A percentile compares a stretch with the other conserved stretches of the same genome.
Evolutionary conservation across 2,113 vertebrate genomes (phyloP).

Genomic region (Amphiprion percula): DNA sequence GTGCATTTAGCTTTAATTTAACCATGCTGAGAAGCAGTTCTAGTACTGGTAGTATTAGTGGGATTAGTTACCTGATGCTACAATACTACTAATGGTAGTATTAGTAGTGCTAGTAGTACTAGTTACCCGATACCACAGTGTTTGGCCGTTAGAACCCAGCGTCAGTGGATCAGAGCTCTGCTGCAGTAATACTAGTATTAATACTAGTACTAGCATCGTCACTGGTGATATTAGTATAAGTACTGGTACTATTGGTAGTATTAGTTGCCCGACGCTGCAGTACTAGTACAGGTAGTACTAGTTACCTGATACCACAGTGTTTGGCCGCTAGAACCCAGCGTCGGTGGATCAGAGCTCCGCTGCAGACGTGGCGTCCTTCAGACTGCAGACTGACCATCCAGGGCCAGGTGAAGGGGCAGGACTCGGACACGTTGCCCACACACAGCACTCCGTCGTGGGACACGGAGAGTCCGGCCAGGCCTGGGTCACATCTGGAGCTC

Average conservation of each 20-base stretch:
- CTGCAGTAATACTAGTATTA: conserved; percentile 75
- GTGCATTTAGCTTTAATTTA: no score
- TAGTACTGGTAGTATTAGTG: no score
- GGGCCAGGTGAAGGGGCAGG: conserved; percentile 82
- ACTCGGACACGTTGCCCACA: conserved; percentile 77
- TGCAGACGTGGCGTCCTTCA: conserved; percentile 81
- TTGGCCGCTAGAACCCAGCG: conserved; percentile 84
- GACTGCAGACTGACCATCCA: conserved; percentile 88
- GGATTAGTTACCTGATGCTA: no score
- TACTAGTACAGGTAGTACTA: no score
- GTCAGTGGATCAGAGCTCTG: conserved; percentile 80
- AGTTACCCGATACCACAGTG: conserved; percentile 70
- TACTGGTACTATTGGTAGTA: no score
- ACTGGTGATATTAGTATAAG: no score
- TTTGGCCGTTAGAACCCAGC: conserved; percentile 83
- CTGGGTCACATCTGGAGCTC: conserved; percentile 35
- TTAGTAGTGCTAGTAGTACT: no score
- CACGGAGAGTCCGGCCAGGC: conserved; percentile 10
- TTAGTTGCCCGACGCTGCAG: no score
- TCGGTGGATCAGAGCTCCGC: conserved; percentile 81
- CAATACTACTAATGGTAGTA: no score
- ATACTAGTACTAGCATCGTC: no score
- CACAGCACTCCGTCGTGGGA: not conserved
- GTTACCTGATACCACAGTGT: conserved; percentile 71
- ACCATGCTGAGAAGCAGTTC: no score